A percentile compares a stretch with the other conserved stretches of the same genome.
Evolutionary conservation across 2,888 invertebrate species (phyloP).

Genomic region (Lochmaea capreae): DNA sequence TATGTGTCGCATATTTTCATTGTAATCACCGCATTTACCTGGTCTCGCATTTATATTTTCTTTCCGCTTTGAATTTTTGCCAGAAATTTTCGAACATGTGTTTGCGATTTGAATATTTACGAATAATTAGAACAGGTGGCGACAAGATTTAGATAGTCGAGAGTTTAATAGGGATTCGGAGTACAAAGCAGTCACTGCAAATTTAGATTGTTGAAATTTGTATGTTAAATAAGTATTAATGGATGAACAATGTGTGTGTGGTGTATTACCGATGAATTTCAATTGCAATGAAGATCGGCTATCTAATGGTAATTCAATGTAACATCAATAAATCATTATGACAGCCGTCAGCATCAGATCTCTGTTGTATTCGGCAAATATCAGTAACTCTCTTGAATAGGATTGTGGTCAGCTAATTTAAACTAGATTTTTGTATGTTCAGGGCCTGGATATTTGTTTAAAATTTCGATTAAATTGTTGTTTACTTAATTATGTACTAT

Average conservation of each 20-base stretch:
- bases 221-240: not conserved
- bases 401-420: not conserved
- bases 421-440: too few relatives aligned
- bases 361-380: not conserved
- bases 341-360: conserved; percentile 16
- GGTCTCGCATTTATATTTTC: conserved; percentile 15
- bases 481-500: too few relatives aligned
- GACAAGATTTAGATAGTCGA: not conserved
- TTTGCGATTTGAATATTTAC: conserved; percentile 7
- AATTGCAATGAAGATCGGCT: conserved; percentile 13
- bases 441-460: too few relatives aligned
- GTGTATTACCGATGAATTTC: conserved; percentile 12
- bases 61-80: conserved; percentile 33
- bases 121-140: not conserved
- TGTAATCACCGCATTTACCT: conserved; percentile 30
- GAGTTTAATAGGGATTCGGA: not conserved
- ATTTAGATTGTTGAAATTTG: not conserved
- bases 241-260: not conserved
- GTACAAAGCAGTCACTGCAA: not conserved
- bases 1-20: conserved; percentile 23
- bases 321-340: conserved; percentile 20
- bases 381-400: not conserved
- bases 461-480: too few relatives aligned
- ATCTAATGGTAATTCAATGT: conserved; percentile 14
- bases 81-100: conserved; percentile 25